Conservation (phyloP, 2,888 invertebrate genomes). For the Oeneis ivallda region DNA sequence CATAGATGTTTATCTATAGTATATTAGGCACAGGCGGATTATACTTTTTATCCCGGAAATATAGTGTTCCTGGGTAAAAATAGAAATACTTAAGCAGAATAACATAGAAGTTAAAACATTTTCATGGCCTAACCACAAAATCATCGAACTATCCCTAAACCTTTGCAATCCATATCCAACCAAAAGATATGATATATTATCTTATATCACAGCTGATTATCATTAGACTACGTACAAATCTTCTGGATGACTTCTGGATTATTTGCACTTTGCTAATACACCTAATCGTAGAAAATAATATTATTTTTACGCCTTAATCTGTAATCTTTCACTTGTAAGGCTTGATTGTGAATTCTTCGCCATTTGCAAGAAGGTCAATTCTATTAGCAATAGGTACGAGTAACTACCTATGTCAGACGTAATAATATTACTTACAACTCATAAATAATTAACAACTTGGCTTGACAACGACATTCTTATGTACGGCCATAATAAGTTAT, state of each 20-base stretch:
- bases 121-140: too few species aligned
- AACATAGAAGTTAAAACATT: too few species aligned
- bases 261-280: background rate
- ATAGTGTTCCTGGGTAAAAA: too few species aligned
- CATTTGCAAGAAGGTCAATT: constrained; percentile 8
- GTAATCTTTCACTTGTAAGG: constrained; percentile 1
- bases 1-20: too few species aligned
- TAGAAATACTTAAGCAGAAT: too few species aligned
- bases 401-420: background rate
- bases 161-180: too few species aligned
- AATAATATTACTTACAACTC: background rate
- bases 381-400: background rate
- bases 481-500: background rate
- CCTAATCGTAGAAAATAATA: background rate
- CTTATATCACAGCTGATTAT: too few species aligned
- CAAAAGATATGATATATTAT: too few species aligned
- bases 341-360: constrained; percentile 14
- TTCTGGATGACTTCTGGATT: background rate
- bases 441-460: constrained; percentile 7
- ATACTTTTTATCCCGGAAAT: too few species aligned
- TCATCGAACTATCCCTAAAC: too few species aligned
- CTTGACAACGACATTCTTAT: constrained; percentile 18
- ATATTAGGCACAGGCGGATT: too few species aligned
- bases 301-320: background rate
- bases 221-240: too few species aligned